Evolutionary conservation across 2,888 invertebrate genomes (phyloP).

Genomic region (Pollenia angustigena): DNA sequence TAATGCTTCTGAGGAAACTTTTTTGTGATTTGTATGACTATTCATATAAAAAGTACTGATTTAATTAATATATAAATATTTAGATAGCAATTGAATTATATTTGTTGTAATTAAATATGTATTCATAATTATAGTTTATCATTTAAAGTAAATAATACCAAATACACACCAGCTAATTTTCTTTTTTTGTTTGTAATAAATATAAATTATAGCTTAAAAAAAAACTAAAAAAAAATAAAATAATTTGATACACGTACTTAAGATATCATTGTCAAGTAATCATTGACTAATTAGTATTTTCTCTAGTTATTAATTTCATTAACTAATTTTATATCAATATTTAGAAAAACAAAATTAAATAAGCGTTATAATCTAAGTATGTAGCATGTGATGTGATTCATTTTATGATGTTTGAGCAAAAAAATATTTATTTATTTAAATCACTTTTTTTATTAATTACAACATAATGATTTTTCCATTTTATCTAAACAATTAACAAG

Average conservation of each 20-base stretch:
- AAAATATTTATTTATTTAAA: neutral
- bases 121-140: no score
- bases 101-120: neutral
- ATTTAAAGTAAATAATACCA: no score
- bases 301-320: neutral
- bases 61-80: neutral
- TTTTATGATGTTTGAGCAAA: neutral
- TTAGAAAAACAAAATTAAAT: neutral
- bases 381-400: neutral
- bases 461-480: neutral
- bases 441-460: neutral
- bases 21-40: conserved; percentile 20
- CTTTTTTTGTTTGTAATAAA: no score
- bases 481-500: no score
- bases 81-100: neutral
- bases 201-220: no score
- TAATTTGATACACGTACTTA: no score
- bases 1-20: conserved; percentile 14
- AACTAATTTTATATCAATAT: neutral
- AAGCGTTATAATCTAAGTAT: neutral
- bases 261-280: conserved; percentile 31
- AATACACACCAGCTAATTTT: no score
- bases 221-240: no score
- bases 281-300: conserved; percentile 20
- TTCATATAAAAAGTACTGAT: neutral